phyloP scores from a whole-genome alignment of 2,797 vertebrate genomes.

The Protosalanx chinensis region DNA sequence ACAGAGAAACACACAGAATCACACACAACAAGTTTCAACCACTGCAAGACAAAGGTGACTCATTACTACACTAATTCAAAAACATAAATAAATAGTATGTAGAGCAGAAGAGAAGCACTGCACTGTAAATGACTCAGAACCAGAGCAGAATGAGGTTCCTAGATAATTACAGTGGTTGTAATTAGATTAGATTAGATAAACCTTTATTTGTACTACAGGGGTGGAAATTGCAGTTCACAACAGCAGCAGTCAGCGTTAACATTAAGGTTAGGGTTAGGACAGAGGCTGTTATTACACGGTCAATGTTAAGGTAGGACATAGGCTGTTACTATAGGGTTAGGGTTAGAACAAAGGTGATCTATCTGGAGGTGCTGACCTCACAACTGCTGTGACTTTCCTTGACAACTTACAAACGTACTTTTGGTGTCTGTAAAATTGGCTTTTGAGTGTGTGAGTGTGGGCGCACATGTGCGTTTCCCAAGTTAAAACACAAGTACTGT shows the following conservation, averaged over 20 bases:
- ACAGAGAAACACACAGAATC: neutral
- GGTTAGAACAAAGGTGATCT: too few species aligned
- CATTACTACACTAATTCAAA: neutral
- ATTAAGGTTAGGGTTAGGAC: too few species aligned
- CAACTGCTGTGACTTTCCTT: constrained; percentile 17
- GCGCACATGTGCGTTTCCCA: constrained; percentile 15
- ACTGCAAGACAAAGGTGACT: neutral
- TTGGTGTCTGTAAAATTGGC: constrained; percentile 29
- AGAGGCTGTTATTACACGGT: too few species aligned
- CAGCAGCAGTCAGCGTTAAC: too few species aligned
- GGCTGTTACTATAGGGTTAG: too few species aligned
- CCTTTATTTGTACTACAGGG: too few species aligned
- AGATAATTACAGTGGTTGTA: too few species aligned
- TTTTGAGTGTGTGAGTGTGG: constrained; percentile 17
- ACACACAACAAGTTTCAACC: neutral
- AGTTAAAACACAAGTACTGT: constrained; percentile 26
- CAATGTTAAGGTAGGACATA: too few species aligned
- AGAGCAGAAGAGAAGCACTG: neutral
- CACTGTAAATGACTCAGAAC: too few species aligned
- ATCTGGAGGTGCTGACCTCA: neutral
- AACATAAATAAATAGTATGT: neutral
- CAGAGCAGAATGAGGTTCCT: too few species aligned
- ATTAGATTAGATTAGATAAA: too few species aligned
- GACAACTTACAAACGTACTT: constrained; percentile 33
- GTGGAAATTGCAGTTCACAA: too few species aligned